Evolutionary conservation across 2,797 vertebrate species (phyloP).

Genomic region (Gastrophryne carolinensis): DNA sequence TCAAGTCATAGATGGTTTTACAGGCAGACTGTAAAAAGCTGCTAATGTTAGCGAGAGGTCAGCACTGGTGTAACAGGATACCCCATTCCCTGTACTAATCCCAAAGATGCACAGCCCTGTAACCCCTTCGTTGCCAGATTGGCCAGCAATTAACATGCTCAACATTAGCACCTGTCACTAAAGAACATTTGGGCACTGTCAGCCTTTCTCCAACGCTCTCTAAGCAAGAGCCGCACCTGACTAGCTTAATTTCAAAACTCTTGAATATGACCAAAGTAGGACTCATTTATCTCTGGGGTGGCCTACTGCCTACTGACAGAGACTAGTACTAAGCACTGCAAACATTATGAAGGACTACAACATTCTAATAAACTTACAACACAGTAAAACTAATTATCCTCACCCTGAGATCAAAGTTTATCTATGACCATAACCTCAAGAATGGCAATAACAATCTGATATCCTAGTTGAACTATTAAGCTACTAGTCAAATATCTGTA

Average conservation of each 20-base stretch:
- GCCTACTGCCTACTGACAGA: background rate
- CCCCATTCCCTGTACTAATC: constrained; percentile 57
- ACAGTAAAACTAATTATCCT: no score
- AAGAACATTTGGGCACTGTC: constrained; percentile 3
- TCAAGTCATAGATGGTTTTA: constrained; percentile 41
- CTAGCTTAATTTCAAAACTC: background rate
- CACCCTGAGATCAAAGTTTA: no score
- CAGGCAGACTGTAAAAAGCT: constrained; percentile 53
- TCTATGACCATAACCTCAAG: no score
- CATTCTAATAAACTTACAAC: no score
- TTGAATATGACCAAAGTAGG: constrained; percentile 2
- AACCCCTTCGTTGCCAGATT: constrained; percentile 31
- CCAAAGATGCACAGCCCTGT: constrained; percentile 52
- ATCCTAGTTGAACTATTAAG: no score
- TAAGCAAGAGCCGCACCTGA: constrained; percentile 21
- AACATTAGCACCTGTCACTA: constrained; percentile 54
- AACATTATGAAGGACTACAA: no score
- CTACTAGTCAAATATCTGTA: no score
- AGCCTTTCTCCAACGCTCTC: constrained; percentile 9
- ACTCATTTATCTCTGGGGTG: background rate
- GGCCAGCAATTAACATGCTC: constrained; percentile 48
- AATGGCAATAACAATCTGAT: no score
- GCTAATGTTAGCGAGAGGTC: constrained; percentile 57
- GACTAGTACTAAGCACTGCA: background rate
- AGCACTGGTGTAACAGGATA: constrained; percentile 63